phyloP scores from a whole-genome alignment of 2,888 invertebrate species.

The Eudasyphora cyanicolor region DNA sequence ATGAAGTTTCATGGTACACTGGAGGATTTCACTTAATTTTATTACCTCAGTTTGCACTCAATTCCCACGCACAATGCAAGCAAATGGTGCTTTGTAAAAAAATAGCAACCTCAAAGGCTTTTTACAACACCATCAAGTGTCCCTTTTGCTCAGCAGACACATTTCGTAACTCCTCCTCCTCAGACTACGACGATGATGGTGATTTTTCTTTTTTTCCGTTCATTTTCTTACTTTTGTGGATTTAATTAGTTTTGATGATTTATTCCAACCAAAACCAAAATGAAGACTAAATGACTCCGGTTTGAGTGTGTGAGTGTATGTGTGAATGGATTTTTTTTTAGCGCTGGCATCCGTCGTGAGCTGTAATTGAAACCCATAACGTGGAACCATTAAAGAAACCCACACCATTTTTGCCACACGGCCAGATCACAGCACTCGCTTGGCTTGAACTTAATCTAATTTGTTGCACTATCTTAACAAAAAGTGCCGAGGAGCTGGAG shows the following conservation, averaged over 20 bases:
- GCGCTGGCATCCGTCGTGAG: slow-evolving; percentile 34
- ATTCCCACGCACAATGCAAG: slow-evolving; percentile 56
- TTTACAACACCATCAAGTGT: not conserved
- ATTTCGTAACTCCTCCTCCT: slow-evolving; percentile 47
- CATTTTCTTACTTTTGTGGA: slow-evolving; percentile 33
- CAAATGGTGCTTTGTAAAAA: not conserved
- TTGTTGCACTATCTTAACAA: slow-evolving; percentile 65
- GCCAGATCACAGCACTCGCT: slow-evolving; percentile 39
- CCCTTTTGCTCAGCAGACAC: not conserved
- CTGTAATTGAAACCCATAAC: slow-evolving; percentile 65
- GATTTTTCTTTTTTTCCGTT: not conserved
- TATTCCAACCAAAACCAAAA: slow-evolving; percentile 59
- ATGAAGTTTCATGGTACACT: not conserved
- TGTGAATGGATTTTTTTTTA: slow-evolving; percentile 42
- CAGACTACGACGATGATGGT: no score
- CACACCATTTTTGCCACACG: slow-evolving; percentile 43
- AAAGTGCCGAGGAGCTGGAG: not conserved
- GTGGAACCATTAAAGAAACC: slow-evolving; percentile 61
- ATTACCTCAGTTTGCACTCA: slow-evolving; percentile 26
- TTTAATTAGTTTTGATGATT: slow-evolving; percentile 66
- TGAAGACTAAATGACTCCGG: slow-evolving; percentile 48
- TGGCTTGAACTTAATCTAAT: slow-evolving; percentile 60
- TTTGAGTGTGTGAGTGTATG: not conserved
- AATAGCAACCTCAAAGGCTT: not conserved
- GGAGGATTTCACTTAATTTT: not conserved